phyloP scores from a whole-genome alignment of 2,113 vertebrate species.

The Tychaedon coryphoeus region DNA sequence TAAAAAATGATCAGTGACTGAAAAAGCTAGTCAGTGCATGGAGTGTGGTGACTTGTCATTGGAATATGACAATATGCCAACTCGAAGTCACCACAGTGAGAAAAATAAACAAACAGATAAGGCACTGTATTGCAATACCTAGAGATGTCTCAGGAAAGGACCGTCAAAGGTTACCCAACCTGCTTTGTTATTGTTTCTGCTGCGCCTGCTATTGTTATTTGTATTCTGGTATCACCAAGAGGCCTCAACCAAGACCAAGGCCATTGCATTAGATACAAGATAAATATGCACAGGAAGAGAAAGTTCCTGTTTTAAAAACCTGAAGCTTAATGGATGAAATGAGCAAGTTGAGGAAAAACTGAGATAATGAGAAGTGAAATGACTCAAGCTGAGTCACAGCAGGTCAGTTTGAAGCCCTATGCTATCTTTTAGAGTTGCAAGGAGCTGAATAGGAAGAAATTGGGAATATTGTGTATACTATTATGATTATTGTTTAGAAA shows the following conservation, averaged over 20 bases:
- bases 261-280: background rate
- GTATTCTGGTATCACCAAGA: slow-evolving; percentile 55
- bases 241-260: background rate
- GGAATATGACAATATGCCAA: background rate
- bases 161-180: slow-evolving; percentile 27
- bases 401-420: background rate
- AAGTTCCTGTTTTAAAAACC: slow-evolving; percentile 39
- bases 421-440: background rate
- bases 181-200: slow-evolving; percentile 57
- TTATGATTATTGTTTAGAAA: background rate
- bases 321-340: slow-evolving; percentile 16
- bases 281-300: slow-evolving; percentile 57
- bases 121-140: background rate
- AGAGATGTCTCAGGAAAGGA: background rate
- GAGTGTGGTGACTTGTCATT: background rate
- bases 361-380: slow-evolving; percentile 16
- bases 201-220: slow-evolving; percentile 58
- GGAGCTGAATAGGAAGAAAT: background rate
- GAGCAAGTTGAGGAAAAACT: slow-evolving; percentile 23
- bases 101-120: slow-evolving; percentile 2
- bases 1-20: slow-evolving; percentile 2
- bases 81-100: background rate
- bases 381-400: slow-evolving; percentile 4
- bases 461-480: background rate
- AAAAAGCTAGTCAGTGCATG: background rate